Conservation (phyloP, 2,113 vertebrate species). For the Camelus dromedarius region DNA sequence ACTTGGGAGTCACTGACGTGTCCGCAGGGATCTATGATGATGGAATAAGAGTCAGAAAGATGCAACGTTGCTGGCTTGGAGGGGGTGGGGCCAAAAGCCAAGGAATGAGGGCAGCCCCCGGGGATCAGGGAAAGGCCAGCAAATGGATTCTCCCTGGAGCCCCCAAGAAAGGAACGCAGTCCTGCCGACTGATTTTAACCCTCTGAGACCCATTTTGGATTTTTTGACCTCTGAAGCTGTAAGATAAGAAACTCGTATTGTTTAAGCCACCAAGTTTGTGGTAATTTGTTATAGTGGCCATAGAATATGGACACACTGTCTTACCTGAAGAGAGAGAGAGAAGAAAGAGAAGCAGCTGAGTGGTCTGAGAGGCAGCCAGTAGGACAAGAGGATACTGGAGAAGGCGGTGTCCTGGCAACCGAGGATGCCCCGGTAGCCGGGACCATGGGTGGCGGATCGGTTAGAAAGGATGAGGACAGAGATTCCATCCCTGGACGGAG, state of each 20-base stretch:
- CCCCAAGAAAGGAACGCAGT: background rate
- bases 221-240: background rate
- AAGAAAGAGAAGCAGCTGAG: background rate
- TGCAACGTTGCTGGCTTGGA: background rate
- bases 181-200: background rate
- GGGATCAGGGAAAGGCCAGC: background rate
- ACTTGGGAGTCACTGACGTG: background rate
- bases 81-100: background rate
- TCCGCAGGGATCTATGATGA: no score
- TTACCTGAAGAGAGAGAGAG: background rate
- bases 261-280: background rate
- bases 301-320: background rate
- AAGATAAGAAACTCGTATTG: background rate
- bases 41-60: background rate
- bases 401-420: background rate
- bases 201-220: background rate
- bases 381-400: background rate
- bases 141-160: background rate
- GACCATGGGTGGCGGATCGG: background rate
- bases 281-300: background rate
- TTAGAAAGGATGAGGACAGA: background rate
- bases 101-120: background rate
- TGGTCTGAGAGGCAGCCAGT: background rate
- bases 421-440: background rate
- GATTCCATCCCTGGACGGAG: background rate